phyloP scores from a whole-genome alignment of 2,113 vertebrate species.

The Elgaria multicarinata region DNA sequence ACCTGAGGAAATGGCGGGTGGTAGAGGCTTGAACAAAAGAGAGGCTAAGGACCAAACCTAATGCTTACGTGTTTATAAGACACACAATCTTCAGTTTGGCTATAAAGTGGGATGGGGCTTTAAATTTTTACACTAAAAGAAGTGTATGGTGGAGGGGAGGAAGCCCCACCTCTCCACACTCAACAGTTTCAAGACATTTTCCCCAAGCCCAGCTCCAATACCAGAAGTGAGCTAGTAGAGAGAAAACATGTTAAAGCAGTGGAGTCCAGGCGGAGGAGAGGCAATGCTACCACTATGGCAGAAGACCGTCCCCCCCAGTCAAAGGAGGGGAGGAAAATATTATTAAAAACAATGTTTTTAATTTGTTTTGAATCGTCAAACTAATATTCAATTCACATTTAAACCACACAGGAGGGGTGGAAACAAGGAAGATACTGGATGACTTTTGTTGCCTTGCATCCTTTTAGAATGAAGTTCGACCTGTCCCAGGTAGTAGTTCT shows the following conservation, averaged over 20 bases:
- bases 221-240: background rate
- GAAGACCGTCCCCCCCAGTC: background rate
- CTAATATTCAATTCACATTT: background rate
- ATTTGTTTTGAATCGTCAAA: background rate
- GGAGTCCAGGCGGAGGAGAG: background rate
- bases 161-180: background rate
- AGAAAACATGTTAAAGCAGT: background rate
- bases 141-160: too few relatives aligned
- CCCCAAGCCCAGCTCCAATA: background rate
- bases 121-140: background rate
- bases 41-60: background rate
- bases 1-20: background rate
- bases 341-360: background rate
- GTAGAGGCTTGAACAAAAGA: background rate
- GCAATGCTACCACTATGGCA: background rate
- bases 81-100: background rate
- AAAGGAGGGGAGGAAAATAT: background rate
- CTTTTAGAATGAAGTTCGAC: background rate
- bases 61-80: background rate
- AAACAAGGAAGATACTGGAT: background rate
- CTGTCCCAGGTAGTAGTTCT: background rate
- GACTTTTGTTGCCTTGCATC: background rate
- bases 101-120: background rate
- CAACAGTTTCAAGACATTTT: background rate
- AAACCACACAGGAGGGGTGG: background rate